Evolutionary conservation across 2,797 vertebrate genomes (phyloP), one percentile per base, ranked within the genome.

Genomic region (Gastrophryne carolinensis): DNA sequence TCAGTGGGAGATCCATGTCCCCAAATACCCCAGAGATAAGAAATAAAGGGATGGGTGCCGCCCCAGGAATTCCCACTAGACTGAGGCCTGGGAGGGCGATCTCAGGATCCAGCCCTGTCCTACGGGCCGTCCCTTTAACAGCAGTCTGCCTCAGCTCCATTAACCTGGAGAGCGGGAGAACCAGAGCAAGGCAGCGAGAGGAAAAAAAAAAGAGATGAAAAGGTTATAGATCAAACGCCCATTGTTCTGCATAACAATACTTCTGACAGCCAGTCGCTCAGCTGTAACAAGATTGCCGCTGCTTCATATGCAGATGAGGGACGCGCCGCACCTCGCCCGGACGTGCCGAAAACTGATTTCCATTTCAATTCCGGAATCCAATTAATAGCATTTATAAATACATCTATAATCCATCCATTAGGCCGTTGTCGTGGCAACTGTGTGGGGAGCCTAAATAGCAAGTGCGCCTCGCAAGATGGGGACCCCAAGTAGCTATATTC

Each of bases 321-420:
- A 12, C 10, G 23, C 58, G 13, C 37, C 13, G 7, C 24, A 39
- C 49, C 11, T 27, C 58, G 13, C 37, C 26, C 37, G 41, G 44
- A 50, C 24, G 29, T 54, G 27, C 32, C 12, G 30, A 15, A n/a
- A 23, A 10, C 66, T 64, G 37, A 77, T 71, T 77, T 65, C 58
- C 74, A 71, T 77, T 77, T 76, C 64, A 70, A 76, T 70, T 57
- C 74, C 2, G 3, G n/a, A 50, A 70, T 77, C 67, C 74, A 77
- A 71, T 77, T 77, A 77, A 71, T 77, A 77, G 50, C 58, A 77
- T 77, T 64, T 77, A 64, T 77, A 71, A 77, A 77, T 71, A 57
- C 63, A 71, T 71, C 66, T 34, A 71, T 71, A 71, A 77, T 71
- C 67, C 58, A 64, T 71, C 66, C 67, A 71, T 77, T 77, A 71